phyloP scores from a whole-genome alignment of 2,888 invertebrate species.

The Lasioglossum leucozonium region DNA sequence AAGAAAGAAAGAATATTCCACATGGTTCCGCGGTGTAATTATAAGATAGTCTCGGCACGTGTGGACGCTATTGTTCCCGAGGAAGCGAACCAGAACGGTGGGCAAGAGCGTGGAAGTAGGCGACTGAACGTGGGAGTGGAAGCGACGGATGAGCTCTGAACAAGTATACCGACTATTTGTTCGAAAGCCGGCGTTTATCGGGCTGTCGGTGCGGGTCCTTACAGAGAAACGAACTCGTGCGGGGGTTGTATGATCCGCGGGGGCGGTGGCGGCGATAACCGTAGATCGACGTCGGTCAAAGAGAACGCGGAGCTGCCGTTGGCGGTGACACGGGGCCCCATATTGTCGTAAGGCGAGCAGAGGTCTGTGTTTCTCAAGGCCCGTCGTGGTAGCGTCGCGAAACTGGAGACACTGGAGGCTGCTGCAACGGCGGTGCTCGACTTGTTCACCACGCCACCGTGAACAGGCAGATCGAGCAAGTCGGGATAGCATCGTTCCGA shows the following conservation, averaged over 20 bases:
- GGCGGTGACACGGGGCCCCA: slow-evolving; percentile 95
- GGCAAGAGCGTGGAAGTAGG: neutral
- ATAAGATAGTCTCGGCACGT: neutral
- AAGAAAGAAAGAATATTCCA: neutral
- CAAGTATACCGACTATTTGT: slow-evolving; percentile 43
- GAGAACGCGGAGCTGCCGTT: slow-evolving; percentile 95
- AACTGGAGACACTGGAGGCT: slow-evolving; percentile 80
- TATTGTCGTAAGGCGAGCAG: slow-evolving; percentile 93
- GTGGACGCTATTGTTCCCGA: neutral
- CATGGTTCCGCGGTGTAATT: too few relatives aligned
- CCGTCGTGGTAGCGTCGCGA: slow-evolving; percentile 85
- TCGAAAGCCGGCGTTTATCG: slow-evolving; percentile 24
- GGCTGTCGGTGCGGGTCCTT: slow-evolving; percentile 52
- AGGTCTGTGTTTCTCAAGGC: slow-evolving; percentile 85
- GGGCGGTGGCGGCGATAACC: slow-evolving; percentile 86
- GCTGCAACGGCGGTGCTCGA: slow-evolving; percentile 58
- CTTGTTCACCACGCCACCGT: slow-evolving; percentile 69
- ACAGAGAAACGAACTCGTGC: slow-evolving; percentile 87
- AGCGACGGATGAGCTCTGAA: slow-evolving; percentile 47
- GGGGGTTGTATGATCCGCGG: slow-evolving; percentile 86
- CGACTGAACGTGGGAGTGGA: slow-evolving; percentile 28
- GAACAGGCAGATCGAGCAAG: slow-evolving; percentile 89
- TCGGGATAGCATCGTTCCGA: slow-evolving; percentile 92
- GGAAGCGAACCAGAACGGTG: neutral
- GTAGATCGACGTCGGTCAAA: slow-evolving; percentile 88